Evolutionary conservation across 1,140 invertebrate species (phyloP), one percentile per base, ranked within the genome.

Genomic region (Drosophila bocki): DNA sequence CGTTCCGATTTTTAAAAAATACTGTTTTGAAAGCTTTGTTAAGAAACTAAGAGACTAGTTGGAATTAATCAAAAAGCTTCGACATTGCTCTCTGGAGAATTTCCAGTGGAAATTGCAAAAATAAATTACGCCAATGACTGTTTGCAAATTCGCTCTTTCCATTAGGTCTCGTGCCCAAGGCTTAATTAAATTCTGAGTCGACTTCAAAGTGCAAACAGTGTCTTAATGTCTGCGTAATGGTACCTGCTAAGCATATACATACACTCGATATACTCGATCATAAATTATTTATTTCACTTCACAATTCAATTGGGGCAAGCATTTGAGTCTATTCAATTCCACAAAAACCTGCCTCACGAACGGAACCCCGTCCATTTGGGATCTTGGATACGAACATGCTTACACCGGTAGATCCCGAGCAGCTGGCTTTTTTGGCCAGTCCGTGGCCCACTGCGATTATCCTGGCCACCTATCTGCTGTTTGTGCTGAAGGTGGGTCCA

Each of bases 381-480:
- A 17, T 11, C 5, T 3, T n/a, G 26, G n/a, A 41, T 9, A 13
- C 63, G 41, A 54, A 56, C 3, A 50, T 63, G 19, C 47, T 11
- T 13, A 56, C 62, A 1, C 29, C 44, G 15, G 58, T 59, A 13
- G 63, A 77, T 60, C 68, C 79, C 33, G 13, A 58, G 9, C 33
- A 12, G 7, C 13, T 57, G 32, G 95, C 96, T 63, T 92, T 98
- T 12, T 95, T 96, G 91, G 94, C 95, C 5, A 95, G 95, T 12
- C 97, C 96, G 11, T 95, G 94, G 13, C 96, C 97, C 0, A 93
- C 97, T 0, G 56, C 96, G 0, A 94, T 94, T 0, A 94, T 97
- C 15, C 83, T 97, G 15, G 94, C 95, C 0, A 93, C 94, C 0
- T 97, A 97, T 80, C 78, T 97, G 17, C 96, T 96, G 91, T 96